These are phyloP conservation scores for Tapera naevia DNA, from an alignment of 2,797 vertebrate species.

Conservation along the genomic window DNA sequence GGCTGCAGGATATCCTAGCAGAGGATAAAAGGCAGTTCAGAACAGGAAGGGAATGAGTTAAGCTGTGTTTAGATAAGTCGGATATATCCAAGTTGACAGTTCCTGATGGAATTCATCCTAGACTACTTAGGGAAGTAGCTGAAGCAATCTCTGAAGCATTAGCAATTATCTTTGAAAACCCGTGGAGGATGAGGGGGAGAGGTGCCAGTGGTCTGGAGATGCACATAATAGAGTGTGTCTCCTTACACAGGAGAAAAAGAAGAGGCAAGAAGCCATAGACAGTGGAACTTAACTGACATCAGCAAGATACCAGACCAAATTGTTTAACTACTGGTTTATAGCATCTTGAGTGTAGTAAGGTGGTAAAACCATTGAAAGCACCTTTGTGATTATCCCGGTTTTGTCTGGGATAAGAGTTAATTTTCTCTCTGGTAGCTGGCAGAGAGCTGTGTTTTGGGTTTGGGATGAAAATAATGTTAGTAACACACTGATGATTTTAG, in stretches of 20 bases:
- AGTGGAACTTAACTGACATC: background rate
- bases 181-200: background rate
- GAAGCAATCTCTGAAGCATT: background rate
- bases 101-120: background rate
- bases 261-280: background rate
- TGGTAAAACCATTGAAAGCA: background rate
- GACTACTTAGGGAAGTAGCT: background rate
- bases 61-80: background rate
- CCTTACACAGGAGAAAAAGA: background rate
- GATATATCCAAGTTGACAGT: background rate
- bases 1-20: background rate
- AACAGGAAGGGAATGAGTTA: background rate
- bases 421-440: no score
- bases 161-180: background rate
- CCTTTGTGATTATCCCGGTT: background rate
- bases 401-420: no score
- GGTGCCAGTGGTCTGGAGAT: background rate
- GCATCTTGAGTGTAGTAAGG: background rate
- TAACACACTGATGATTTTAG: no score
- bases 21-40: background rate
- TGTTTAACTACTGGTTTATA: background rate
- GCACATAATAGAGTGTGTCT: background rate
- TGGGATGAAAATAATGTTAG: no score
- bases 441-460: no score
- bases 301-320: background rate